Evolutionary conservation across 2,797 vertebrate species (phyloP), one percentile per base, ranked within the genome.

Genomic region (Amniataba percoides): DNA sequence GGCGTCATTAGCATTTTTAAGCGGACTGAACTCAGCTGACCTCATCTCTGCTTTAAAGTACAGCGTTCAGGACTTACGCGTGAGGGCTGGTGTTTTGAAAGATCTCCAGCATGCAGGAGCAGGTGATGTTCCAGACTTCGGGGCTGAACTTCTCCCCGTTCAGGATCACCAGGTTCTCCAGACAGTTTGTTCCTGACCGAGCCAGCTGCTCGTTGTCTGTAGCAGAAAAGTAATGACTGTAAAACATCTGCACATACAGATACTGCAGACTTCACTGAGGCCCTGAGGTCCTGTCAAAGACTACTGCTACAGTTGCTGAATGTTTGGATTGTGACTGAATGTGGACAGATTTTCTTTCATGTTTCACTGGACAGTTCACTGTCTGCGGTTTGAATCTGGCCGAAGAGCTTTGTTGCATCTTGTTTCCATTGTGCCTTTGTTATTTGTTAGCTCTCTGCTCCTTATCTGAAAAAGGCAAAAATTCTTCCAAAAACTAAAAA

Each of bases 191-290:
- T 61, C 97, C 97, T 0, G 98, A 99, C 39, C 97, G 96, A 18
- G 98, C 97, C 90, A 99, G 90, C 90, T 99, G 98, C 84, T 99
- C 98, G n/a, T 99, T 99, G 91, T 99, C 98, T 99, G 93, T 34
- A 73, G 81, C 80, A 21, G 40, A 25, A 34, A 63, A 7, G 23
- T 12, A 7, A 68, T 0, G 2, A 53, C 45, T 43, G 68, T 7
- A 61, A 14, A 65, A 62, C 46, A 53, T 42, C 15, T 12, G 51
- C 39, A 19, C 36, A 5, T 16, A 43, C 16, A 11, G 21, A 40
- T 11, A 53, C 0, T 25, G 14, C 1, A 5, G 18, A 43, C 25
- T 58, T 39, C 34, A 42, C 19, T 8, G 36, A 45, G 43, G 43
- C 7, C 8, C 43, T 16, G 3, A 19, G 5, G 18, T 19, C 45